A percentile compares a stretch with the other conserved stretches of the same genome.
Evolutionary conservation across 2,113 vertebrate genomes (phyloP).

Genomic region (Phyllostomus hastatus): DNA sequence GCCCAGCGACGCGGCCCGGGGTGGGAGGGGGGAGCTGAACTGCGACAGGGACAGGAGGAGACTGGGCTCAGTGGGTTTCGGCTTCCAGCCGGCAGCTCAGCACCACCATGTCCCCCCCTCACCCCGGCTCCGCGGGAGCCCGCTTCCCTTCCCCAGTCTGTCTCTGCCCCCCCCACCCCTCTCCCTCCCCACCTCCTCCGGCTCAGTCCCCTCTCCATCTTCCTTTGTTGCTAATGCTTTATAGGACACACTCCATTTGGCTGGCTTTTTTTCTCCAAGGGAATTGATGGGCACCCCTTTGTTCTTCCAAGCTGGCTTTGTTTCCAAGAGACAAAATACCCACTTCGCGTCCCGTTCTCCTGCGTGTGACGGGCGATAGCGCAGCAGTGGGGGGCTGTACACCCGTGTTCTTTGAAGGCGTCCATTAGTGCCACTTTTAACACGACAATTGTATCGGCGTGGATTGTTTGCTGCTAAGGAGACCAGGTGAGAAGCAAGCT

Average conservation of each 20-base stretch:
- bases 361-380: constrained; percentile 56
- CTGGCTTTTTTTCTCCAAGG: constrained; percentile 32
- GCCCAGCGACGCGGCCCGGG: too few species aligned
- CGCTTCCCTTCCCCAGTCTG: accelerated
- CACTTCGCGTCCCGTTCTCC: constrained; percentile 54
- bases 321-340: constrained; percentile 68
- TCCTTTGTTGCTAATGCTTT: not conserved
- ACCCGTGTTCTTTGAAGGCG: constrained; percentile 60
- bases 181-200: not conserved
- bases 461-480: constrained; percentile 61
- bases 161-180: not conserved
- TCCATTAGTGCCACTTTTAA: constrained; percentile 72
- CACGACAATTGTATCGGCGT: constrained; percentile 67
- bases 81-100: not conserved
- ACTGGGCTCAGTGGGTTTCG: accelerated
- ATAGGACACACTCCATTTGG: constrained; percentile 34
- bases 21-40: not conserved
- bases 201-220: not conserved
- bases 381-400: constrained; percentile 38
- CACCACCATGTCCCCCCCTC: too few species aligned
- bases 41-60: accelerated
- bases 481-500: constrained; percentile 51
- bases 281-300: constrained; percentile 51
- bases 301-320: constrained; percentile 55
- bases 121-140: not conserved